Percentiles rank a stretch among this genome's conserved stretches.
phyloP scores from a whole-genome alignment of 2,888 invertebrate genomes.

The Helleia helle region DNA sequence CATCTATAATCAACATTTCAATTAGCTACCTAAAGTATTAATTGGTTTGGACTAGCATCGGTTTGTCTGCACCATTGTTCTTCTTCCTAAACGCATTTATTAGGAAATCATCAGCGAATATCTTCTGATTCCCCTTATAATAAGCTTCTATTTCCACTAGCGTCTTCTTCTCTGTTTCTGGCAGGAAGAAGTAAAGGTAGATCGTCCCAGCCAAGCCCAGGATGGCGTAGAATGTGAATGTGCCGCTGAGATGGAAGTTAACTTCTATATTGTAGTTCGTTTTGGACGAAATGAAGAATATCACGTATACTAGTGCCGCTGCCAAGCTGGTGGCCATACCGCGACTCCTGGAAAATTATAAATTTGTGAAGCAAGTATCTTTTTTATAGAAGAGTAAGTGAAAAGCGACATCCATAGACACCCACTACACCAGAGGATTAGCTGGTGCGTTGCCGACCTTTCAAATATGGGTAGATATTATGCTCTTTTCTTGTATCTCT shows the following conservation, averaged over 20 bases:
- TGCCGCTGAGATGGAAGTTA: conserved; percentile 57
- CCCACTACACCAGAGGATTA: no score
- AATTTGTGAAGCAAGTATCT: no score
- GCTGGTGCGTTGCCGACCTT: no score
- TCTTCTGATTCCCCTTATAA: conserved; percentile 49
- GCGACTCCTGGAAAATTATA: conserved; percentile 70
- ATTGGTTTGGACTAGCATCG: conserved; percentile 48
- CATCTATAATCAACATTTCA: neutral
- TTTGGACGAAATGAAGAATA: conserved; percentile 66
- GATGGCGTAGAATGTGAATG: conserved; percentile 58
- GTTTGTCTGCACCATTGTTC: conserved; percentile 34
- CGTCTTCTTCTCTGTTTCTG: conserved; percentile 70
- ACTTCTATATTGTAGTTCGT: conserved; percentile 69
- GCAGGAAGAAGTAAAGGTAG: conserved; percentile 66
- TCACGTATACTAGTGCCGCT: conserved; percentile 62
- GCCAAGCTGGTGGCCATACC: conserved; percentile 67
- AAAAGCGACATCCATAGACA: no score
- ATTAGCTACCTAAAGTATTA: neutral
- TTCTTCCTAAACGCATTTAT: conserved; percentile 52
- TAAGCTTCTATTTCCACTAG: conserved; percentile 67
- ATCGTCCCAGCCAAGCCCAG: conserved; percentile 59
- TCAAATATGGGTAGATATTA: no score
- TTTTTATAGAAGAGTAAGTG: no score
- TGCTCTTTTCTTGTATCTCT: no score
- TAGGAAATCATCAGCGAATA: conserved; percentile 58